Base-by-base conservation (phyloP, 1,140 invertebrate genomes). In the Riptortus pedestris region DNA sequence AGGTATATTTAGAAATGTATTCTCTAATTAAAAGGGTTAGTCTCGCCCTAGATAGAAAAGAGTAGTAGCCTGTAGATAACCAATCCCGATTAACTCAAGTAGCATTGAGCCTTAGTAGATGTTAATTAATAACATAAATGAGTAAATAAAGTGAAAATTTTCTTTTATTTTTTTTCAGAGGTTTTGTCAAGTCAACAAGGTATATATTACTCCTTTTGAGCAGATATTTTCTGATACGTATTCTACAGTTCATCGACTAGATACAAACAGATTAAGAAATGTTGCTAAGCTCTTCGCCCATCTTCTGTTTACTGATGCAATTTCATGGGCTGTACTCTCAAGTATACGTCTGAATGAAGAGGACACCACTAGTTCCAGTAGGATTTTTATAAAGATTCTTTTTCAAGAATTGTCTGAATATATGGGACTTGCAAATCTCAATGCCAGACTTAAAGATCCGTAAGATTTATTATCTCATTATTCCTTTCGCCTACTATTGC, bases 281-380 rank as follows among this genome's bases (percentile, higher is more conserved):
- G 93, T 99, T 0, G 91, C 93, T 67, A 97, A 96, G 74, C 95
- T 99, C 71, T 97, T 98, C 79, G 91, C 93, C 2, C 96, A 99
- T 79, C 78, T 99, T 0, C 77, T 99, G 0, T 91, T 91, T 70
- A 96, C 95, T 0, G 96, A 99, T 77, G 92, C 96, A 0, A 98
- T 99, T 60, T 87, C 90, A 67, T 93, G 87, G 94, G 88, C 86
- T 73, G 92, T 94, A 0, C 73, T 99, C 52, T 81, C 85, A 18
- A 86, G 87, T 71, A 90, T 99, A 18, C 88, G 88, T 72, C 73
- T 99, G 28, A 99, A 93, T 71, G 94, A 98, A 79, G 91, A 96
- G 52, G 95, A 98, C 67, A 99, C 96, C 0, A 97, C 94, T 0
- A 96, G 93, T 66, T 96, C 95, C 0, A 95, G 93, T 72, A 79